Percentiles rank a stretch among this genome's conserved stretches.
Conservation (phyloP, 2,797 vertebrate species). For the Fringilla coelebs region DNA sequence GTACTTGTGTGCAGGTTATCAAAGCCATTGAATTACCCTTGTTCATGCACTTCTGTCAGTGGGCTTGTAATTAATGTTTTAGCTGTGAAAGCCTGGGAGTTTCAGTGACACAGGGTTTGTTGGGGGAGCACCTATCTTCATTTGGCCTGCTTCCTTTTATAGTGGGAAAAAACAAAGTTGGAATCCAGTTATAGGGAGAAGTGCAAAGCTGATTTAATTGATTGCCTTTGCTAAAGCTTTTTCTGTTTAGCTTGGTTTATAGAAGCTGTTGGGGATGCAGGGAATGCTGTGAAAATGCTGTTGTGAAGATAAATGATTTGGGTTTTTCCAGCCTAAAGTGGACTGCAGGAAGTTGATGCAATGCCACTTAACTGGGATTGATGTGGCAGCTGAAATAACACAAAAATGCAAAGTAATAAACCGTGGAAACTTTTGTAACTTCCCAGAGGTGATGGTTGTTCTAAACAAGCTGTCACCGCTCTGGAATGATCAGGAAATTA, state of each 20-base stretch:
- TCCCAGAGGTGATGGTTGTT: not conserved
- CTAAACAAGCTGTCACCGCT: not conserved
- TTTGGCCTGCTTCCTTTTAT: not conserved
- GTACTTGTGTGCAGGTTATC: not conserved
- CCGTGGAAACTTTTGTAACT: not conserved
- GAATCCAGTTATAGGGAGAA: not conserved
- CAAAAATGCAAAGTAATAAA: not conserved
- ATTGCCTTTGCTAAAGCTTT: not conserved
- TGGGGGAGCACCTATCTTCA: not conserved
- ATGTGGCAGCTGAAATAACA: conserved; percentile 34
- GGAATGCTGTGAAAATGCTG: not conserved
- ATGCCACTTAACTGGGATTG: not conserved
- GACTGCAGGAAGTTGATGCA: not conserved
- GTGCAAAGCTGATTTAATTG: not conserved
- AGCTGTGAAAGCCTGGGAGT: not conserved
- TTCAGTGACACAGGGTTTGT: not conserved
- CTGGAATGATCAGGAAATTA: not conserved
- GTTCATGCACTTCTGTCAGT: not conserved
- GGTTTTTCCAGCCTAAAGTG: not conserved
- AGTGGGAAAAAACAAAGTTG: not conserved
- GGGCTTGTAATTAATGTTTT: not conserved
- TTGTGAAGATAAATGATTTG: not conserved
- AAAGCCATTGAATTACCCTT: not conserved
- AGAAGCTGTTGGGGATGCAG: not conserved
- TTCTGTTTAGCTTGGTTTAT: not conserved